Conservation (phyloP, 2,113 vertebrate species). For the Mastomys natalensis region DNA sequence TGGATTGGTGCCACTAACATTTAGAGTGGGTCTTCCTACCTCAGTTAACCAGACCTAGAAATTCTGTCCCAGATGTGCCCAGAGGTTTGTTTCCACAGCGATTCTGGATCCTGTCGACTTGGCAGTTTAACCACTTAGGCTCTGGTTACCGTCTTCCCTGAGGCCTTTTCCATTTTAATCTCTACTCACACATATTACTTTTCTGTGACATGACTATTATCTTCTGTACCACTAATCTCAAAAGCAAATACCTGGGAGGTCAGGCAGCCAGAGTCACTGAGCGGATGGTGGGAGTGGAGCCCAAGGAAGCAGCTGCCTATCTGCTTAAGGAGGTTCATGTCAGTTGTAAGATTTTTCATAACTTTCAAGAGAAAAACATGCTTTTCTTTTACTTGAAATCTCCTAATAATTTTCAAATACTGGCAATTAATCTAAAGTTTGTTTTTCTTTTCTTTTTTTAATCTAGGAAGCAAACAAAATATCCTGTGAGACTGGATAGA, state of each 20-base stretch:
- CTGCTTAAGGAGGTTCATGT: not conserved
- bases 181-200: not conserved
- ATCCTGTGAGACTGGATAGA: not conserved
- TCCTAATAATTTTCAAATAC: constrained; percentile 17
- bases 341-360: not conserved
- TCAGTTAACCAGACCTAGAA: not conserved
- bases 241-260: not conserved
- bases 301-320: accelerated
- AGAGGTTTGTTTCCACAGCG: not conserved
- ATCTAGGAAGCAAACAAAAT: not conserved
- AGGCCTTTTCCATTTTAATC: not conserved
- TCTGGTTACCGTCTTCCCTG: not conserved
- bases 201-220: not conserved
- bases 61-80: not conserved
- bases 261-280: not conserved
- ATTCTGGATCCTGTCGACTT: not conserved
- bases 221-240: not conserved
- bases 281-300: not conserved
- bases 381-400: not conserved
- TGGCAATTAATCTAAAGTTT: not conserved
- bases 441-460: not conserved
- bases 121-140: not conserved
- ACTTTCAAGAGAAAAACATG: not conserved
- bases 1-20: not conserved
- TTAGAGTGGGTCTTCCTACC: not conserved